A percentile compares a stretch with the other conserved stretches of the same genome.
Evolutionary conservation across 2,113 vertebrate genomes (phyloP).

Genomic region (Centrocercus urophasianus): DNA sequence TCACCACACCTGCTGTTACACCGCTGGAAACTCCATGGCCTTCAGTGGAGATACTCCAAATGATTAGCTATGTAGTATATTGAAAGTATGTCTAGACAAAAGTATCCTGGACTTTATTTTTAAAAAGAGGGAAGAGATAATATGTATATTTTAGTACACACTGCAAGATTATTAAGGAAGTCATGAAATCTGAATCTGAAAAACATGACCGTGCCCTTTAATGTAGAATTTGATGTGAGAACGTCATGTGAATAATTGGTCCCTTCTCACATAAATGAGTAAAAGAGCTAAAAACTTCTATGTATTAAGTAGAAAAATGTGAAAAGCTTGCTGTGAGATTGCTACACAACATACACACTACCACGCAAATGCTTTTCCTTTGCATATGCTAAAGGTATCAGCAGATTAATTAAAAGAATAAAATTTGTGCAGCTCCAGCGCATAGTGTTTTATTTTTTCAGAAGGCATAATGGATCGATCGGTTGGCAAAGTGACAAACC

Average conservation of each 20-base stretch:
- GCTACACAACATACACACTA: not conserved
- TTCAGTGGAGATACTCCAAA: not conserved
- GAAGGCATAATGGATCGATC: not conserved
- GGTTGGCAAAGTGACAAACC: not conserved
- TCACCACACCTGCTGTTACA: not conserved
- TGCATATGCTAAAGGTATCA: not conserved
- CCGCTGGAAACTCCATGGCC: not conserved
- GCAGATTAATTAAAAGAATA: not conserved
- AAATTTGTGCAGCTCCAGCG: not conserved
- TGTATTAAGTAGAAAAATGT: not conserved
- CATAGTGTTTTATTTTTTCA: not conserved
- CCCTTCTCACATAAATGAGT: not conserved
- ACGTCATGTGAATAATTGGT: not conserved
- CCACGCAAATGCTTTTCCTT: not conserved
- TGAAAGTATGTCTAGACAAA: not conserved
- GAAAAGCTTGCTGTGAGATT: not conserved
- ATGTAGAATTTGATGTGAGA: not conserved
- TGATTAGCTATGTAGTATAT: not conserved
- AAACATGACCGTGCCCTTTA: not conserved
- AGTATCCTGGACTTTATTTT: constrained; percentile 31
- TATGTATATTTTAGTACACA: constrained; percentile 26
- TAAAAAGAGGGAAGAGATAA: not conserved
- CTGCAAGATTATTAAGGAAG: constrained; percentile 9
- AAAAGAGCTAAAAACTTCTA: not conserved
- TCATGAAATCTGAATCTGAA: not conserved